Conservation (phyloP, 2,888 invertebrate genomes). For the Acleris cristana region DNA sequence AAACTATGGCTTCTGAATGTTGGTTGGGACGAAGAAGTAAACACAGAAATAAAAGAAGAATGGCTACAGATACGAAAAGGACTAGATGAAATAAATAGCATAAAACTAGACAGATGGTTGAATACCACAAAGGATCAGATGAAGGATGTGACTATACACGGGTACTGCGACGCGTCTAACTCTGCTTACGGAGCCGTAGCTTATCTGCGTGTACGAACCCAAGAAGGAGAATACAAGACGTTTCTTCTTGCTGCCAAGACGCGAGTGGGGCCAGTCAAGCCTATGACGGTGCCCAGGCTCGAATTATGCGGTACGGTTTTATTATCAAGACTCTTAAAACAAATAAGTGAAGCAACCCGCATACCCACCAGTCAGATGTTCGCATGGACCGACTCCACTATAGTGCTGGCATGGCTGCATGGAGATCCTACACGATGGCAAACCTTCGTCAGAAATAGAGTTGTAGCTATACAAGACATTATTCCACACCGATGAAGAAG, state of each 20-base stretch:
- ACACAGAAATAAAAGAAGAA: constrained; percentile 13
- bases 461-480: constrained; percentile 35
- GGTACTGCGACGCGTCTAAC: constrained; percentile 38
- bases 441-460: constrained; percentile 44
- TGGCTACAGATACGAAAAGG: constrained; percentile 33
- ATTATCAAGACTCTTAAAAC: constrained; percentile 36
- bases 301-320: constrained; percentile 30
- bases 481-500: too few species aligned
- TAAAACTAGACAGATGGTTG: constrained; percentile 26
- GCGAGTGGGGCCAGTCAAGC: constrained; percentile 37
- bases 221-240: constrained; percentile 20
- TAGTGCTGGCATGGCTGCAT: constrained; percentile 44
- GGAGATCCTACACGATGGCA: constrained; percentile 45
- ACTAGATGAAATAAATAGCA: constrained; percentile 24
- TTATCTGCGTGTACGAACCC: constrained; percentile 22
- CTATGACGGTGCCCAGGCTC: constrained; percentile 33
- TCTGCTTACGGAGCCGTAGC: constrained; percentile 35
- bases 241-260: constrained; percentile 35
- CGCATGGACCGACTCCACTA: constrained; percentile 47
- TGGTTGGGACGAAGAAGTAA: constrained; percentile 40
- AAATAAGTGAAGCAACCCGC: constrained; percentile 37
- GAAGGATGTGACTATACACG: constrained; percentile 23
- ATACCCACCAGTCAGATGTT: constrained; percentile 35
- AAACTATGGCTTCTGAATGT: constrained; percentile 35
- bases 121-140: constrained; percentile 1